Percentiles rank a stretch among this genome's conserved stretches.
These are phyloP conservation scores for Dynastes tityus DNA, from an alignment of 2,888 invertebrate genomes.

Conservation along the genomic window DNA sequence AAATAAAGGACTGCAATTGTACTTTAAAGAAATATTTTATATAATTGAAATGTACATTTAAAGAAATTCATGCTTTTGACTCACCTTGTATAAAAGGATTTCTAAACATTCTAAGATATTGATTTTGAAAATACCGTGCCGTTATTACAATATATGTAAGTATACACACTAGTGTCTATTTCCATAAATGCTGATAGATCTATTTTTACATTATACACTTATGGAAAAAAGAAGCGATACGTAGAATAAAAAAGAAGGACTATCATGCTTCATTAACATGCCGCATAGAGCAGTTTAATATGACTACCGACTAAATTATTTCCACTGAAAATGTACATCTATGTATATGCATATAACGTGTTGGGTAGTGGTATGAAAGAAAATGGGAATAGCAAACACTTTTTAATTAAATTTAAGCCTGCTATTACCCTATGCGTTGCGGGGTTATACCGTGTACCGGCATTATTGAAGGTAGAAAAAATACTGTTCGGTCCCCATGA, in stretches of 20 bases:
- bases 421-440: neutral
- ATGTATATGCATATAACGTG: slow-evolving; percentile 3
- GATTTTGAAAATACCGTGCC: neutral
- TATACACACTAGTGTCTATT: slow-evolving; percentile 8
- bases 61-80: slow-evolving; percentile 13
- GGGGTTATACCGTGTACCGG: slow-evolving; percentile 11
- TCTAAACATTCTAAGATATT: slow-evolving; percentile 6
- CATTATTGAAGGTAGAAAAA: slow-evolving; percentile 25
- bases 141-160: neutral
- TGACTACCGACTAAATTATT: slow-evolving; percentile 15
- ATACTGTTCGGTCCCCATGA: slow-evolving; percentile 1
- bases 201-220: slow-evolving; percentile 16
- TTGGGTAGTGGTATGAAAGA: slow-evolving; percentile 12
- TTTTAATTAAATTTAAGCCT: slow-evolving; percentile 39
- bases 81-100: slow-evolving; percentile 32
- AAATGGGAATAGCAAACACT: slow-evolving; percentile 39
- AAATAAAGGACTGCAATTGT: too few species aligned
- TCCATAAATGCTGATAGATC: neutral
- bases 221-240: neutral
- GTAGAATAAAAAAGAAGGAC: slow-evolving; percentile 5
- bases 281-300: slow-evolving; percentile 14
- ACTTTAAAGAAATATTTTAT: too few species aligned
- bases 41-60: neutral
- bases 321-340: neutral
- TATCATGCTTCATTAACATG: slow-evolving; percentile 32